Conservation (phyloP, 37 sponge, comb jelly and placozoan species). For the Hexactinellida sp. region DNA sequence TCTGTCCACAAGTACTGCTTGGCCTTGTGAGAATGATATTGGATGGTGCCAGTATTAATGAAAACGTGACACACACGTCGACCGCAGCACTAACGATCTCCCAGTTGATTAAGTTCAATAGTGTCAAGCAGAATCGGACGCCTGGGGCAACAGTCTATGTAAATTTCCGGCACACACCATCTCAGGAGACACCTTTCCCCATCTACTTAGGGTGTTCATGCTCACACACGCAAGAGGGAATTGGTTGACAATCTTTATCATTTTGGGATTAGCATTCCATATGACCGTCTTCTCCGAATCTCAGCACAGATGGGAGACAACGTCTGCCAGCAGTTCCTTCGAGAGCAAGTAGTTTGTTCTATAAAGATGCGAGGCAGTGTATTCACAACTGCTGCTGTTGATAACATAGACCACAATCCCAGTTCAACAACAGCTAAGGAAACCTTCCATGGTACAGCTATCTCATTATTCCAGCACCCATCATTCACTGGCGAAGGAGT, state of each 20-base stretch:
- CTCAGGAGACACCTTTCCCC: slow-evolving; percentile 26
- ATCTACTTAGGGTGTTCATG: slow-evolving; percentile 19
- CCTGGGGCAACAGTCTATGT: background rate
- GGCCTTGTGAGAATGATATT: slow-evolving; percentile 7
- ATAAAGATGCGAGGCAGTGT: slow-evolving; percentile 12
- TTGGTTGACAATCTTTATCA: slow-evolving; percentile 21
- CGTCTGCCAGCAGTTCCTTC: background rate
- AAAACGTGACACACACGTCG: background rate
- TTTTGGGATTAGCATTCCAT: slow-evolving; percentile 26
- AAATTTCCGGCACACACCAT: background rate
- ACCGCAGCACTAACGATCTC: background rate
- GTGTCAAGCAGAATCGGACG: background rate
- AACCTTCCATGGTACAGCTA: slow-evolving; percentile 34
- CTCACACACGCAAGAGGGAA: slow-evolving; percentile 27
- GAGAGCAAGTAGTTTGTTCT: slow-evolving; percentile 21
- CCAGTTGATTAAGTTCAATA: background rate
- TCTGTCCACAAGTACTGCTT: slow-evolving; percentile 19
- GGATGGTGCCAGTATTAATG: background rate
- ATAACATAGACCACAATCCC: slow-evolving; percentile 25
- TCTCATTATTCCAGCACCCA: slow-evolving; percentile 24
- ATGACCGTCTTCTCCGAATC: slow-evolving; percentile 22
- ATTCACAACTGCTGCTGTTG: slow-evolving; percentile 20
- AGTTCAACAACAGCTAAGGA: slow-evolving; percentile 22
- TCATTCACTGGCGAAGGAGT: background rate
- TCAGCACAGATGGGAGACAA: slow-evolving; percentile 22